Conservation (phyloP, 1,140 invertebrate species). For the Kradibia gibbosae region DNA sequence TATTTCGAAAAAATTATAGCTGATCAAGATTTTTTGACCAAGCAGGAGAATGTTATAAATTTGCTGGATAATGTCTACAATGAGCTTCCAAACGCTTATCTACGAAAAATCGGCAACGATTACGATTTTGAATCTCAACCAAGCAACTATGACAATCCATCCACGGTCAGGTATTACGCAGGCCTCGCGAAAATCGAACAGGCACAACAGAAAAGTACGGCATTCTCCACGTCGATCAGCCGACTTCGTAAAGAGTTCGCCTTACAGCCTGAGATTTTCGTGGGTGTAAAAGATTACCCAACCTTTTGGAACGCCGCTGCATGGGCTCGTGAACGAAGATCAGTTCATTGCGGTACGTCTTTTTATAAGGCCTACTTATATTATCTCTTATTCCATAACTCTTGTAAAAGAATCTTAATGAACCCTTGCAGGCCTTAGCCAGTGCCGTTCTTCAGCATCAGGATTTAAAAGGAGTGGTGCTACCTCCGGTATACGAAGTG, state of each 20-base stretch:
- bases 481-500: constrained; percentile 73
- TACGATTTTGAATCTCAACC: constrained; percentile 63
- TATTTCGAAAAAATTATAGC: constrained; percentile 60
- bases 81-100: constrained; percentile 62
- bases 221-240: constrained; percentile 58
- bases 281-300: constrained; percentile 66
- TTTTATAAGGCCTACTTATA: not conserved
- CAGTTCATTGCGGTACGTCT: constrained; percentile 65
- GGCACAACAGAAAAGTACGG: constrained; percentile 64
- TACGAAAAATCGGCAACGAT: constrained; percentile 60
- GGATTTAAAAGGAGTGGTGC: constrained; percentile 66
- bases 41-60: constrained; percentile 77
- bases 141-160: constrained; percentile 61
- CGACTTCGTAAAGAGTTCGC: constrained; percentile 65
- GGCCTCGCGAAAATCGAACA: constrained; percentile 59
- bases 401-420: too few relatives aligned
- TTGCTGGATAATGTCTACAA: constrained; percentile 77
- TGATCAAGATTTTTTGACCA: constrained; percentile 74
- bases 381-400: too few relatives aligned
- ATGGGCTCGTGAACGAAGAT: constrained; percentile 71
- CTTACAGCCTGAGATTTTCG: constrained; percentile 69
- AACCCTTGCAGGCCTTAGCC: constrained; percentile 59
- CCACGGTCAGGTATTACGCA: constrained; percentile 60
- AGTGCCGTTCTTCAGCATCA: constrained; percentile 66
- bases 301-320: constrained; percentile 68